Evolutionary conservation across 2,888 invertebrate genomes (phyloP), one percentile per base, ranked within the genome.

Genomic region (Argyra leucocephala): DNA sequence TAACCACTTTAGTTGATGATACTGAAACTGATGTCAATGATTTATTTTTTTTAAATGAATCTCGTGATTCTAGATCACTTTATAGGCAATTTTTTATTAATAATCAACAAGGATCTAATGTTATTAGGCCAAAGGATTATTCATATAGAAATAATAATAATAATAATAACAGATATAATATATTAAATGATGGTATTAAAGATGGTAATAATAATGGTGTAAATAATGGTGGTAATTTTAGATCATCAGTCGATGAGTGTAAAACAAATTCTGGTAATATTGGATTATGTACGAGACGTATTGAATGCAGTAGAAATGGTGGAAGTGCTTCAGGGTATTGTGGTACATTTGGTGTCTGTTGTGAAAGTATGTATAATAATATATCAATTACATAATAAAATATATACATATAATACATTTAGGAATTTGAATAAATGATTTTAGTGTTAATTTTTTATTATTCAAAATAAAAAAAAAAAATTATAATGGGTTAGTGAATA

Each of bases 271-370:
- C 73, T 2, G 77, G 75, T 60, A 67, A 71, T 12, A 71, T 72
- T 4, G 78, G 78, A 64, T 75, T 76, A 10, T 78, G 78, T 63
- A 75, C 78, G 70, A 73, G 76, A 4, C 75, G 77, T 18, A 74
- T 75, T 65, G 76, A 74, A 64, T 78, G 78, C 66, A 72, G 74
- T 70, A 73, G 72, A 0, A 76, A 73, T 23, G 71, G 74, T n/a
- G 78, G 79, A 65, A 70, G 72, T 0, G 71, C 73, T 12, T 77
- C 77, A 36, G 78, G 77, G 48, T 76, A 72, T 62, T 78, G 79
- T 63, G 73, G 74, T 68, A 74, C 76, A 18, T 77, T 75, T 68
- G 77, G 76, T 7, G 76, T 78, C 9, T 78, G 78, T 67, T 78
- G 78, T 71, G 78, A 77, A 72, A 76, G 79, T 78, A 72, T 48